Evolutionary conservation across 2,113 vertebrate genomes (phyloP).

Genomic region (Burhinus oedicnemus): DNA sequence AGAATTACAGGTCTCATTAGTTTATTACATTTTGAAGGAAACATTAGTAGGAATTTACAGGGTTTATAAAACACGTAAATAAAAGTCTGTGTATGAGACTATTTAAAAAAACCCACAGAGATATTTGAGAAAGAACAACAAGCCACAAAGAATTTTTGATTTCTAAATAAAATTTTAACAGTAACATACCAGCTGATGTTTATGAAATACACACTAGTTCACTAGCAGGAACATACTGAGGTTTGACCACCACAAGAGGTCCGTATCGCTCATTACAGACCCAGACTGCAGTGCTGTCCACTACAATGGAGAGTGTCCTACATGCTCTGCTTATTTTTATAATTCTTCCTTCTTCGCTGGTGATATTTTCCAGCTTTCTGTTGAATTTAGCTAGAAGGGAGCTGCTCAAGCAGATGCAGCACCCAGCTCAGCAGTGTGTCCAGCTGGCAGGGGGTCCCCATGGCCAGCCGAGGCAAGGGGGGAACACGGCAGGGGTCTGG

Average conservation of each 20-base stretch:
- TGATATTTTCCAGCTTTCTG: neutral
- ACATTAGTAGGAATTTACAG: neutral
- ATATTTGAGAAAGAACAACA: neutral
- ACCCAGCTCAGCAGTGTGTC: neutral
- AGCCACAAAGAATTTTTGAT: neutral
- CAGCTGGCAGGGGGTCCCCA: neutral
- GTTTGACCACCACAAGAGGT: neutral
- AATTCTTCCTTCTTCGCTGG: neutral
- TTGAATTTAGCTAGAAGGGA: neutral
- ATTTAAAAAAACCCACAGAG: neutral
- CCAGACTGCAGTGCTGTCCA: neutral
- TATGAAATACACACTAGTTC: neutral
- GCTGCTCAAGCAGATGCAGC: neutral
- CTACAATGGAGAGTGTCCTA: neutral
- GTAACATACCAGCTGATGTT: neutral
- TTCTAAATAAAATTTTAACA: neutral
- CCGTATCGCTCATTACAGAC: rapidly evolving
- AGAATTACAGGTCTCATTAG: neutral
- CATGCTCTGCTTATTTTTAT: neutral
- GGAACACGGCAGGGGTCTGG: rapidly evolving
- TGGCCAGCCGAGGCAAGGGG: rapidly evolving
- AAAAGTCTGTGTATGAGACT: neutral
- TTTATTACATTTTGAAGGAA: constrained; percentile 15
- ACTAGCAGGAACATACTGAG: neutral
- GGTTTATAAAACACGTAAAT: neutral